Evolutionary conservation across 2,113 vertebrate genomes (phyloP).

Genomic region (Lates calcarifer): DNA sequence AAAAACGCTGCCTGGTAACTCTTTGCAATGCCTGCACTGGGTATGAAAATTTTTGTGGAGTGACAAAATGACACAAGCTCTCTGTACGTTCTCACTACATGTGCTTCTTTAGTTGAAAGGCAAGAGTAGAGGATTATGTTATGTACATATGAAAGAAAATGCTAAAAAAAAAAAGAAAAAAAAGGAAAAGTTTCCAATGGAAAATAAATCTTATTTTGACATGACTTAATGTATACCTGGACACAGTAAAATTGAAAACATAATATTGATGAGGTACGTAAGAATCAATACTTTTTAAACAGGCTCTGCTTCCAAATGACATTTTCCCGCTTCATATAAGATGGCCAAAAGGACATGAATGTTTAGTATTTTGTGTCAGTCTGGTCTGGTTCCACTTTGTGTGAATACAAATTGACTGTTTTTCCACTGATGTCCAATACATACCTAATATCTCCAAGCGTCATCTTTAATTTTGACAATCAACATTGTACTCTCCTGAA

Average conservation of each 20-base stretch:
- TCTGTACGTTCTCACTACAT: neutral
- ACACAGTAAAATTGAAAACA: too few relatives aligned
- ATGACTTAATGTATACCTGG: neutral
- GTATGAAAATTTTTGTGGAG: neutral
- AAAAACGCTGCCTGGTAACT: constrained; percentile 4
- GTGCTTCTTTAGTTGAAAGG: too few relatives aligned
- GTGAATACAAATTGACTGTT: constrained; percentile 28
- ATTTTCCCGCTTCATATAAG: neutral
- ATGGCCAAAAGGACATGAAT: constrained; percentile 4
- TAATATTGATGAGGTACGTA: neutral
- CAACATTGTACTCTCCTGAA: neutral
- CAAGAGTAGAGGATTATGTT: neutral
- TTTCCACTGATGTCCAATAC: constrained; percentile 5
- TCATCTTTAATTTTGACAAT: neutral
- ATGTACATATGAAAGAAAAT: neutral
- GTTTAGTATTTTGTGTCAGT: constrained; percentile 44
- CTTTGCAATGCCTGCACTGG: neutral
- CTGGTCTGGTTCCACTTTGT: constrained; percentile 14
- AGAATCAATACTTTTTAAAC: neutral
- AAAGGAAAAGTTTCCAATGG: too few relatives aligned
- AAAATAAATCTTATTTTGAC: too few relatives aligned
- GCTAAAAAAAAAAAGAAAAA: too few relatives aligned
- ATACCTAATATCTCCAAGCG: neutral
- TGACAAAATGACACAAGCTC: neutral
- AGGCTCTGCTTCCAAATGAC: constrained; percentile 8